Base-by-base conservation (phyloP, 2,888 invertebrate species). In the Drosophila kanekoi region DNA sequence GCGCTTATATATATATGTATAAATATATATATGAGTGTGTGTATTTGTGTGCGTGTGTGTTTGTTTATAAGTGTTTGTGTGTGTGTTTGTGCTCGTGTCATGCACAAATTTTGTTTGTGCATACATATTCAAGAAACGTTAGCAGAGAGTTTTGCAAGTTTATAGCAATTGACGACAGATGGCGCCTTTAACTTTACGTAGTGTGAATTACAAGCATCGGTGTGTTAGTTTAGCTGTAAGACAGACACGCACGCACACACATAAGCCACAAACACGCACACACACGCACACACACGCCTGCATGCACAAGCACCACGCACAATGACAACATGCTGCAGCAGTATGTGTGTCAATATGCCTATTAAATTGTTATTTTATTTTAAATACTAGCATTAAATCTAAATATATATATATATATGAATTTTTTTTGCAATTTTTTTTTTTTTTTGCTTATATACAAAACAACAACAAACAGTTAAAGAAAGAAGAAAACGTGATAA, bases 281-380 rank as follows among this genome's bases (percentile, higher is more conserved):
- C 44, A 49, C 58, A 51, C 49, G 37, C 60, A 60, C 47, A 49
- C 20, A 58, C 57, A 38, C 32, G 35, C n/a, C 48, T 4, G 40
- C 51, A 62, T 53, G 37, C 48, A 54, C 64, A 62, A 13, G 41
- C 58, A 48, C 35, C 44, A 37, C 51, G 47, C 71, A 67, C 75
- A 75, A 33, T 44, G 57, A 56, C 51, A 43, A 62, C 61, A 74
- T 71, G 62, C 84, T 79, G 83, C 58, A 81, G 35, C 69, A 70
- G 74, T 69, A 72, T 84, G 78, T 63, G 75, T 67, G 75, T 65
- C 62, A 33, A 54, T 70, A 84, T 76, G 82, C 87, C 86, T 79
- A 79, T 84, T 76, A 65, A 82, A 84, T 84, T 82, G 82, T 82
- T 82, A 87, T 87, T 82, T 82, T 82, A 85, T 87, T 87, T 87